Conservation (phyloP, 2,113 vertebrate species). For the Rhynchomys soricoides region DNA sequence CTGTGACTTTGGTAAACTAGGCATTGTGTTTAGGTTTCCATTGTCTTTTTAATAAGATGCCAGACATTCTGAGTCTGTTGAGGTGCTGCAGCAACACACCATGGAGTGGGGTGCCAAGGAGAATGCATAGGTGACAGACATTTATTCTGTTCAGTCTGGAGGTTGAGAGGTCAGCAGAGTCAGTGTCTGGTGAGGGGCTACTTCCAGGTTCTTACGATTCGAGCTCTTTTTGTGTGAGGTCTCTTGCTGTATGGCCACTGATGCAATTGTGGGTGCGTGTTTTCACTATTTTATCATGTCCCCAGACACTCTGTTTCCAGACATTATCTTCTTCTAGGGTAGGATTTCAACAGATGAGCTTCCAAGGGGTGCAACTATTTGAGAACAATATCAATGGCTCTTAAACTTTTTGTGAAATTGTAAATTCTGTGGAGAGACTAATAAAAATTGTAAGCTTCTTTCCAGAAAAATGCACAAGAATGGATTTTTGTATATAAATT, state of each 20-base stretch:
- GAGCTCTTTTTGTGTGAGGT: not conserved
- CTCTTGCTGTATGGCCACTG: not conserved
- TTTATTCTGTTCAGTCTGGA: not conserved
- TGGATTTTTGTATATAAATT: not conserved
- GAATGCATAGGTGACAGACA: not conserved
- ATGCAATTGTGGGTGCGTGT: not conserved
- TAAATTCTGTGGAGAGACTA: not conserved
- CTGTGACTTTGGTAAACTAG: not conserved
- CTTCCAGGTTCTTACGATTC: not conserved
- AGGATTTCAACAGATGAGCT: not conserved
- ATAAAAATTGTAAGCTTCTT: constrained; percentile 1
- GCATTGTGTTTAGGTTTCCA: not conserved
- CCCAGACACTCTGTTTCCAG: not conserved
- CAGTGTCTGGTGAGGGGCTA: not conserved
- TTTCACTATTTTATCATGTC: not conserved
- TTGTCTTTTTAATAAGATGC: constrained; percentile 8
- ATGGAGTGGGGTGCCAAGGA: not conserved
- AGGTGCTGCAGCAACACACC: not conserved
- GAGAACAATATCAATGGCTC: not conserved
- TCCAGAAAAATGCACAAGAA: not conserved
- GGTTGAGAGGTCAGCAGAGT: not conserved
- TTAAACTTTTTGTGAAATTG: not conserved
- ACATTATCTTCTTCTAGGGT: not conserved
- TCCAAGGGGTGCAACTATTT: not conserved
- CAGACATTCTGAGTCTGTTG: not conserved